Evolutionary conservation across 2,888 invertebrate species (phyloP).

Genomic region (Cryptops parisi): DNA sequence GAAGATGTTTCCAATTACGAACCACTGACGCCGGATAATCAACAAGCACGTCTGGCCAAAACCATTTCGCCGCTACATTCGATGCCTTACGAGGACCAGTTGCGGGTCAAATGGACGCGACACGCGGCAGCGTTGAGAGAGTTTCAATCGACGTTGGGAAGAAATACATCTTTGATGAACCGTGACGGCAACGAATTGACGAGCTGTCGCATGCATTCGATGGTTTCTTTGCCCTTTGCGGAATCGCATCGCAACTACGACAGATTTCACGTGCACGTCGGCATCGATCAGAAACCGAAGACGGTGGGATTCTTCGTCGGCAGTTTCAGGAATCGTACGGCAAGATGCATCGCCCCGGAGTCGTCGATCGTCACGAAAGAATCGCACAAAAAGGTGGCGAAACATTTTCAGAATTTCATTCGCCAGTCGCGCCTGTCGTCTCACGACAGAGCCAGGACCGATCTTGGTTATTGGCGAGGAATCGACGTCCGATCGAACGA

Average conservation of each 20-base stretch:
- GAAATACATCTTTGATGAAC: slow-evolving; percentile 1
- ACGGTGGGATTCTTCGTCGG: slow-evolving; percentile 32
- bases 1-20: too few species aligned
- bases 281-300: slow-evolving; percentile 30
- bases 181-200: too few species aligned
- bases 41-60: slow-evolving; percentile 24
- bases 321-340: slow-evolving; percentile 21
- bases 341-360: slow-evolving; percentile 27
- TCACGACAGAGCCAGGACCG: slow-evolving; percentile 33
- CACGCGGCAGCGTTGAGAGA: slow-evolving; percentile 19
- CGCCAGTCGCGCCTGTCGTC: slow-evolving; percentile 27
- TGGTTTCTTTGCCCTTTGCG: slow-evolving; percentile 28
- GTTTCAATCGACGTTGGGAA: slow-evolving; percentile 19
- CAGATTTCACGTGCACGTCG: slow-evolving; percentile 30
- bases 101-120: slow-evolving; percentile 26
- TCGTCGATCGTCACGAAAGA: slow-evolving; percentile 26
- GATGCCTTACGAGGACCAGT: slow-evolving; percentile 30
- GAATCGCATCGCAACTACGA: slow-evolving; percentile 33
- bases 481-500: slow-evolving; percentile 36
- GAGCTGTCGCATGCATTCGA: slow-evolving; percentile 23
- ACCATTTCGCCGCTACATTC: slow-evolving; percentile 31
- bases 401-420: slow-evolving; percentile 29
- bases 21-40: slow-evolving; percentile 6
- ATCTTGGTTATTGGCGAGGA: slow-evolving; percentile 39
- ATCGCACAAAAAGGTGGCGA: slow-evolving; percentile 26